phyloP scores from a whole-genome alignment of 2,113 vertebrate genomes.

The Atrichornis clamosus region DNA sequence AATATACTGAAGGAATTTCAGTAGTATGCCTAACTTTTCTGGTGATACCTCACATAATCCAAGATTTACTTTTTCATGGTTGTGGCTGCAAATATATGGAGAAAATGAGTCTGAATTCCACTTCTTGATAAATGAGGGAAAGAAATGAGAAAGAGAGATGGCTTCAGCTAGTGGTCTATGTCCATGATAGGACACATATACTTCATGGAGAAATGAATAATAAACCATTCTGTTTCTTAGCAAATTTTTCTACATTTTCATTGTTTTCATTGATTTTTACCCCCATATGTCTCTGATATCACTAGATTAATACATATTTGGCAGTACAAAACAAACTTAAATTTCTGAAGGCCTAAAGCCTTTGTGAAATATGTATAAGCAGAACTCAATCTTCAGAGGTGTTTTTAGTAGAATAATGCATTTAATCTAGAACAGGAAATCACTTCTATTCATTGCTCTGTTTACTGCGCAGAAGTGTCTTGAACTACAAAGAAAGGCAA shows the following conservation, averaged over 20 bases:
- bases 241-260: not conserved
- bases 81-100: not conserved
- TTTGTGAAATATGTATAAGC: not conserved
- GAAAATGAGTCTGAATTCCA: not conserved
- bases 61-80: not conserved
- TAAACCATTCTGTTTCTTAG: not conserved
- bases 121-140: not conserved
- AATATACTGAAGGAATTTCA: not conserved
- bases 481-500: not conserved
- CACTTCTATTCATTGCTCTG: not conserved
- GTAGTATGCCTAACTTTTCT: not conserved
- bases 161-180: not conserved
- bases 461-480: not conserved
- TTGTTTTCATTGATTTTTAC: not conserved
- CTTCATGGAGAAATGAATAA: fast-evolving
- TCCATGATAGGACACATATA: not conserved
- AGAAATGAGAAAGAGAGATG: not conserved
- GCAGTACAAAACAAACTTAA: not conserved
- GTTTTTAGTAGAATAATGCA: not conserved
- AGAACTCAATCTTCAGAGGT: not conserved
- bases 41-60: not conserved
- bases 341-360: not conserved
- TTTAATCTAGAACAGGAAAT: not conserved
- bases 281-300: not conserved
- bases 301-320: not conserved